Percentiles rank a stretch among this genome's conserved stretches.
Evolutionary conservation across 2,113 vertebrate genomes (phyloP).

Genomic region (Dasyornis broadbenti): DNA sequence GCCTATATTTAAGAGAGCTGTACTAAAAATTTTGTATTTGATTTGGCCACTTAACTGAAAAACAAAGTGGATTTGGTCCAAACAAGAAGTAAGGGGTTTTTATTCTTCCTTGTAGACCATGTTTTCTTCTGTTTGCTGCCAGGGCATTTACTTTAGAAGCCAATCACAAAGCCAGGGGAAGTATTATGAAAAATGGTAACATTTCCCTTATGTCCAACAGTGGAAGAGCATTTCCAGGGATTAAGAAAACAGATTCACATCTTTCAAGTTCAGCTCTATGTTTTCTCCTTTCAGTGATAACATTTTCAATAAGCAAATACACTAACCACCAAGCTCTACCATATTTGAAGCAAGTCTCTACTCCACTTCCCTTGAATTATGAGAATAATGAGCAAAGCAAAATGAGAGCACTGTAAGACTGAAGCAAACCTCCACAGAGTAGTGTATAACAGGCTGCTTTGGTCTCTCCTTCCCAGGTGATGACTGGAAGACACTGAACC

Average conservation of each 20-base stretch:
- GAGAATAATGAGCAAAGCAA: background rate
- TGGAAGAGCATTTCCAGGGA: background rate
- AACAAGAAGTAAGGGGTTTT: background rate
- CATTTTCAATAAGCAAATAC: background rate
- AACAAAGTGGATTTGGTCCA: conserved; percentile 18
- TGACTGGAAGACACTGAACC: background rate
- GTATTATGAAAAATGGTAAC: background rate
- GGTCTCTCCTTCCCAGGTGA: background rate
- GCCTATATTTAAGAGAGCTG: background rate
- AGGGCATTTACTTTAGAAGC: conserved; percentile 3
- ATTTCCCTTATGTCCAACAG: background rate
- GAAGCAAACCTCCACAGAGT: background rate
- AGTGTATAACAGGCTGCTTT: background rate
- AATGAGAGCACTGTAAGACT: background rate
- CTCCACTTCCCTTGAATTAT: background rate
- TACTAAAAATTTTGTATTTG: background rate
- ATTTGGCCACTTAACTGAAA: conserved; percentile 15
- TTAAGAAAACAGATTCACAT: background rate
- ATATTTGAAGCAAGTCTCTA: background rate
- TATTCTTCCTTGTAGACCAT: conserved; percentile 11
- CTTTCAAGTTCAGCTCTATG: background rate
- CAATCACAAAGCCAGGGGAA: background rate
- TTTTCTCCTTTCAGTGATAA: background rate
- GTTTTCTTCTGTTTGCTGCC: conserved; percentile 1
- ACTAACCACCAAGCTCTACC: background rate